Base-by-base conservation (phyloP, 2,888 invertebrate genomes). In the Epinotia ramella region DNA sequence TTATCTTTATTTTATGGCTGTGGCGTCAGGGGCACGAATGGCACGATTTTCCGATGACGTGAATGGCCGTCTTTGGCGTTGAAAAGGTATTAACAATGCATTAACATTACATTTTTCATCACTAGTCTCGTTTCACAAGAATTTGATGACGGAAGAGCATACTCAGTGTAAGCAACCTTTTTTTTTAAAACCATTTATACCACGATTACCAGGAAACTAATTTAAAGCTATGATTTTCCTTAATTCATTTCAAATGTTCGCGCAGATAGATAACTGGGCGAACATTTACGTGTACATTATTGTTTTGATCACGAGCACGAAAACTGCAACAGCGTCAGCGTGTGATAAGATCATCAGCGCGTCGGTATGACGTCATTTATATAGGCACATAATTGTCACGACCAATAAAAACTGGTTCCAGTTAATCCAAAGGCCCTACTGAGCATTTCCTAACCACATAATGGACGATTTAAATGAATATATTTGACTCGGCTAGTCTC, bases 401-500 rank as follows among this genome's bases (percentile, higher is more conserved):
- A 66, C 40, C 56, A 40, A 68, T 13, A 68, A 57, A 57, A 68
- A 40, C 57, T 68, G 53, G 66, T 53, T 46, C 66, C 67, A 57
- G 40, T 20, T 40, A 57, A 57, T 40, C 67, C 67, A 40, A 57
- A 56, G 67, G 57, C 67, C 57, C 56, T 68, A 16, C 67, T 68
- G 67, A 68, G 67, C 56, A 68, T 40, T 57, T 68, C 40, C 67
- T 44, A 57, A 68, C 67, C 57, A 68, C 20, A 68, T 56, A 68
- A 68, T 57, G 40, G 57, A 68, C 20, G 16, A 68, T 20, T 20
- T 46, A 60, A 46, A 69, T 59, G 44, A 60, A 69, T 60, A 60
- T 46, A 69, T 69, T 59, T 59, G 53, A 40, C 49, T 20, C 56
- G 59, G 64, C 70, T 59, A 46, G 65, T 28, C 59, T 40, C 49